These are phyloP conservation scores for Silurus aristotelis DNA, from an alignment of 2,797 vertebrate genomes.

Conservation along the genomic window DNA sequence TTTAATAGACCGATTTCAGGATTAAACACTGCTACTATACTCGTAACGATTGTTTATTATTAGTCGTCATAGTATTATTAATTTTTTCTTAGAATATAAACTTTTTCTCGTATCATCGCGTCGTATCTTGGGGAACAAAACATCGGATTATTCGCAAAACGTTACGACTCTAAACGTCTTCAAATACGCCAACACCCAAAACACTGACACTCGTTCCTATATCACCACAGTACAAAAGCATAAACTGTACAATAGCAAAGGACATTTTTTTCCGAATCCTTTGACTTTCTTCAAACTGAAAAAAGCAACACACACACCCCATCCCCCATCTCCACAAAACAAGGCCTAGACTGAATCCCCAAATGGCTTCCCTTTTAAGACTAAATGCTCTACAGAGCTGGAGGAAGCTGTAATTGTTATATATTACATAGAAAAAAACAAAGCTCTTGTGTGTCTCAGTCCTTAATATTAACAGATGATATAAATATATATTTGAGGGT, in stretches of 20 bases:
- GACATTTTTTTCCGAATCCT: not conserved
- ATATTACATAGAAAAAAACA: too few relatives aligned
- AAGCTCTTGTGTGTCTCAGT: not conserved
- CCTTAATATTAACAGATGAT: not conserved
- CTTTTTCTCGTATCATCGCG: not conserved
- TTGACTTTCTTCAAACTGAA: conserved; percentile 15
- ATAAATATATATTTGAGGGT: not conserved
- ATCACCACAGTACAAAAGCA: too few relatives aligned
- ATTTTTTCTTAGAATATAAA: not conserved
- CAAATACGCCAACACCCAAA: too few relatives aligned
- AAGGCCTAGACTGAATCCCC: conserved; percentile 40
- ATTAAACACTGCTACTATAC: not conserved
- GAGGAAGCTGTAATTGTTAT: not conserved
- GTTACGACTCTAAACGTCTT: too few relatives aligned
- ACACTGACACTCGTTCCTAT: too few relatives aligned
- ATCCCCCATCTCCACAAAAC: conserved; percentile 48
- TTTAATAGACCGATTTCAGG: too few relatives aligned
- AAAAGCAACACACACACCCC: conserved; percentile 42
- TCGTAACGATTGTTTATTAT: not conserved
- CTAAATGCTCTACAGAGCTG: not conserved
- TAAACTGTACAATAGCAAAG: not conserved
- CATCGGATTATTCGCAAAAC: not conserved
- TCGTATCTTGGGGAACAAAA: not conserved
- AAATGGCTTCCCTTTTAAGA: conserved; percentile 19
- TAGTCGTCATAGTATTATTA: not conserved